These are phyloP conservation scores for Diaprepes abbreviatus DNA, from an alignment of 2,888 invertebrate genomes.

Conservation along the genomic window DNA sequence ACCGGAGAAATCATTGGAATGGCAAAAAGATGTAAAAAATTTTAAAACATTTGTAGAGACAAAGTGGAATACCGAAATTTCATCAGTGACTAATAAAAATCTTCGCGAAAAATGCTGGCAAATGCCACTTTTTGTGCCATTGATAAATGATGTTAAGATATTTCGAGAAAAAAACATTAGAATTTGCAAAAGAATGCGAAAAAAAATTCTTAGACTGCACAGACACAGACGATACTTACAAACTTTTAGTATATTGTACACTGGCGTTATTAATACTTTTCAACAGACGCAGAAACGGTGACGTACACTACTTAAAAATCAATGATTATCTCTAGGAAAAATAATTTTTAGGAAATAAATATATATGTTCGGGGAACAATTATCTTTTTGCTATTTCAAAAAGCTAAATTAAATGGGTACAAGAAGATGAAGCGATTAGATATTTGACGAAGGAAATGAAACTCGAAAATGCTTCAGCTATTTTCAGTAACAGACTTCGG, in stretches of 20 bases:
- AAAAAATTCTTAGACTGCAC: neutral
- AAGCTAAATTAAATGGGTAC: slow-evolving; percentile 54
- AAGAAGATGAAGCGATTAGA: slow-evolving; percentile 55
- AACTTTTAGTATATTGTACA: neutral
- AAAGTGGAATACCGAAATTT: neutral
- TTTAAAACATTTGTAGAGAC: neutral
- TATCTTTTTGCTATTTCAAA: slow-evolving; percentile 55
- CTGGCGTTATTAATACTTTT: slow-evolving; percentile 50
- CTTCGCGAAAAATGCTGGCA: neutral
- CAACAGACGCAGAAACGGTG: slow-evolving; percentile 51
- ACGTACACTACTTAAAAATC: slow-evolving; percentile 52
- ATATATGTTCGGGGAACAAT: slow-evolving; percentile 52
- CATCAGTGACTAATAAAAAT: neutral
- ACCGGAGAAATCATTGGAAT: neutral
- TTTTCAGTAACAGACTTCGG: slow-evolving; percentile 53
- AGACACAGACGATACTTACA: neutral
- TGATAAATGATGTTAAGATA: neutral
- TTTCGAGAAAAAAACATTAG: neutral
- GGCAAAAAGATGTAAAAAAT: neutral
- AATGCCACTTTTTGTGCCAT: neutral
- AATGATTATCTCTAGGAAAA: slow-evolving; percentile 46
- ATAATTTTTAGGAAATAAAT: slow-evolving; percentile 46
- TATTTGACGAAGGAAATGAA: slow-evolving; percentile 50
- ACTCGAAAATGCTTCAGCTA: slow-evolving; percentile 50
- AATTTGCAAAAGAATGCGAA: neutral